Percentiles rank a stretch among this genome's conserved stretches.
These are phyloP conservation scores for Planococcus citri DNA, from an alignment of 1,140 invertebrate species.

Conservation along the genomic window DNA sequence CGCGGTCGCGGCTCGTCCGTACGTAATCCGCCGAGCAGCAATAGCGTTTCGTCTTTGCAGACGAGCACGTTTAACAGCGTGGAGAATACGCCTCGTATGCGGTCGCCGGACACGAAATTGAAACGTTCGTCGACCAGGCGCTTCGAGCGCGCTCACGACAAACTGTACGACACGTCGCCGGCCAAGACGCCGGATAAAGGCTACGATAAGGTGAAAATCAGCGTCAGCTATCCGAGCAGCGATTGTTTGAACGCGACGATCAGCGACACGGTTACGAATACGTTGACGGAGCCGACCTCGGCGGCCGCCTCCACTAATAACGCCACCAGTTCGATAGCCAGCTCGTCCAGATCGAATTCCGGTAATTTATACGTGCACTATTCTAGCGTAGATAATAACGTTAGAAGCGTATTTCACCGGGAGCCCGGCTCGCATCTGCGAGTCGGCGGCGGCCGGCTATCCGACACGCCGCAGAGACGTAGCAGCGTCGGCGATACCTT, in stretches of 20 bases:
- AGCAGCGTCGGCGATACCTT: slow-evolving; percentile 27
- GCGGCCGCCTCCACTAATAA: slow-evolving; percentile 31
- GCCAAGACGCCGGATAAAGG: slow-evolving; percentile 32
- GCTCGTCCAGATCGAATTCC: slow-evolving; percentile 26
- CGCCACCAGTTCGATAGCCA: slow-evolving; percentile 24
- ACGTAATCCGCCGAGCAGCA: slow-evolving; percentile 42
- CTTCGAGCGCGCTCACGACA: slow-evolving; percentile 14
- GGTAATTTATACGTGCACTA: slow-evolving; percentile 20
- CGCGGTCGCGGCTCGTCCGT: slow-evolving; percentile 53
- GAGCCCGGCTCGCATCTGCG: slow-evolving; percentile 34
- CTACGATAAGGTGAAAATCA: slow-evolving; percentile 66
- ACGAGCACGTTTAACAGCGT: slow-evolving; percentile 28
- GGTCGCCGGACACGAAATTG: slow-evolving; percentile 20
- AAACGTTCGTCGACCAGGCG: slow-evolving; percentile 26
- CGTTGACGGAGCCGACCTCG: slow-evolving; percentile 22
- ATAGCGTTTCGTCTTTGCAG: slow-evolving; percentile 26
- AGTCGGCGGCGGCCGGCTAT: slow-evolving; percentile 32
- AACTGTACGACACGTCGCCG: slow-evolving; percentile 12
- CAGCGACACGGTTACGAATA: slow-evolving; percentile 24
- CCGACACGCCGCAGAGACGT: slow-evolving; percentile 19
- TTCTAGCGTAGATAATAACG: neutral
- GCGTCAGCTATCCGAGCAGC: slow-evolving; percentile 65
- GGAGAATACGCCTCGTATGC: slow-evolving; percentile 21
- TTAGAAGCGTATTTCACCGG: slow-evolving; percentile 27
- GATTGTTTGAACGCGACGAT: slow-evolving; percentile 47